Percentiles rank a stretch among this genome's conserved stretches.
phyloP scores from a whole-genome alignment of 2,888 invertebrate species.

The Sphaeridia pumilis region DNA sequence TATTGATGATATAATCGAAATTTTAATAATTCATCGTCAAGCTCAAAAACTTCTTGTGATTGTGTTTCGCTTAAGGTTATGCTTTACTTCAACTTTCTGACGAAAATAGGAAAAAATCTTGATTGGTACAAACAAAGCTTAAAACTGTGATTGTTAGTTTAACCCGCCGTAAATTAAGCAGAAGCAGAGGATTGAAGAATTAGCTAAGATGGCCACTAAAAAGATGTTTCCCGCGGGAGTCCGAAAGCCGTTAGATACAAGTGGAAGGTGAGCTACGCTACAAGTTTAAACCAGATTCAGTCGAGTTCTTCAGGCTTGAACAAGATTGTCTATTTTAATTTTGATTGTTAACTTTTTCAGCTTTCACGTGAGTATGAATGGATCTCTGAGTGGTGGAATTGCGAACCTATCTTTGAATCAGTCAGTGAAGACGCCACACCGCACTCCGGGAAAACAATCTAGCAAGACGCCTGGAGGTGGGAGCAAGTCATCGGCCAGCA shows the following conservation, averaged over 20 bases:
- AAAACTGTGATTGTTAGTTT: too few relatives aligned
- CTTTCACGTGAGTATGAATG: constrained; percentile 30
- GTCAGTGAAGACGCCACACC: constrained; percentile 20
- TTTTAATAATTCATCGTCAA: too few relatives aligned
- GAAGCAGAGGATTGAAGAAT: too few relatives aligned
- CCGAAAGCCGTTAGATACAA: constrained; percentile 14
- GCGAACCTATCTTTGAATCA: constrained; percentile 23
- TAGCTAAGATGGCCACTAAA: constrained; percentile 9
- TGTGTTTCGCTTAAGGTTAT: too few relatives aligned
- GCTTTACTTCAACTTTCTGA: too few relatives aligned
- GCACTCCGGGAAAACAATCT: constrained; percentile 10
- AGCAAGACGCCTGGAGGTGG: constrained; percentile 11
- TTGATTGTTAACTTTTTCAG: constrained; percentile 11
- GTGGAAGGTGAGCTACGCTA: constrained; percentile 12
- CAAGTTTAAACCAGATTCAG: not conserved
- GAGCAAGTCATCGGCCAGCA: constrained; percentile 13
- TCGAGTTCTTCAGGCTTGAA: not conserved
- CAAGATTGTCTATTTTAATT: not conserved
- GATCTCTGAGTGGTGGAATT: constrained; percentile 12
- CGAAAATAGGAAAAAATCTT: too few relatives aligned
- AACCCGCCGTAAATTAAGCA: too few relatives aligned
- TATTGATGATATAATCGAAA: too few relatives aligned
- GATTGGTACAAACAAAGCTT: too few relatives aligned
- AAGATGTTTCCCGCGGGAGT: constrained; percentile 1
- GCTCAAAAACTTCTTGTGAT: too few relatives aligned